Evolutionary conservation across 2,888 invertebrate genomes (phyloP).

Genomic region (Cryptosula pallasiana): DNA sequence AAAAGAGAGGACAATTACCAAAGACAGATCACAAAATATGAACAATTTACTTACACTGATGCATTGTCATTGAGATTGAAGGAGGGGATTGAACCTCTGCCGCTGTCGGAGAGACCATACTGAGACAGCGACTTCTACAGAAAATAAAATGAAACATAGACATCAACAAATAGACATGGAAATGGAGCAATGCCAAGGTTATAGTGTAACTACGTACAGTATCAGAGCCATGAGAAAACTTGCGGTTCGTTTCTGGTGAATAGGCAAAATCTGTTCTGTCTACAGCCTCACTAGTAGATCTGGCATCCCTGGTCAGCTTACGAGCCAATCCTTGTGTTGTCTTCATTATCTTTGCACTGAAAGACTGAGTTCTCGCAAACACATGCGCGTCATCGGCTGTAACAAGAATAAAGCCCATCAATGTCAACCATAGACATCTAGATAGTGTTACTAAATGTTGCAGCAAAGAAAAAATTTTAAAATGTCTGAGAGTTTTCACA

Average conservation of each 20-base stretch:
- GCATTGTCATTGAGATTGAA: not conserved
- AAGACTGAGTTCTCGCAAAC: slow-evolving; percentile 30
- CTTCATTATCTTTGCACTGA: slow-evolving; percentile 21
- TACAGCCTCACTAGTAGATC: not conserved
- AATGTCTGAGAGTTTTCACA: too few species aligned
- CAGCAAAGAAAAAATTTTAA: too few species aligned
- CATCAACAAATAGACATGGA: too few species aligned
- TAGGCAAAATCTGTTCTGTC: not conserved
- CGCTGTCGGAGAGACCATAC: not conserved
- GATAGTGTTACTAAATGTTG: too few species aligned
- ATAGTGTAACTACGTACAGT: not conserved
- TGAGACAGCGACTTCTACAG: not conserved
- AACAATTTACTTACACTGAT: not conserved
- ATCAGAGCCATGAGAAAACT: not conserved
- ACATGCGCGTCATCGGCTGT: slow-evolving; percentile 41
- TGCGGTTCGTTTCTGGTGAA: not conserved
- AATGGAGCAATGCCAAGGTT: too few species aligned
- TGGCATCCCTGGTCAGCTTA: not conserved
- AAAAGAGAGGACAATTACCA: too few species aligned
- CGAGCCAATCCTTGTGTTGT: not conserved
- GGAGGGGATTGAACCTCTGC: not conserved
- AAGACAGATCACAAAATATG: not conserved
- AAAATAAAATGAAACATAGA: too few species aligned
- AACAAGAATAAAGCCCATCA: too few species aligned
- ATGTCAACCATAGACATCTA: too few species aligned